Evolutionary conservation across 2,888 invertebrate species (phyloP), one percentile per base, ranked within the genome.

Genomic region (Polyploca ridens): DNA sequence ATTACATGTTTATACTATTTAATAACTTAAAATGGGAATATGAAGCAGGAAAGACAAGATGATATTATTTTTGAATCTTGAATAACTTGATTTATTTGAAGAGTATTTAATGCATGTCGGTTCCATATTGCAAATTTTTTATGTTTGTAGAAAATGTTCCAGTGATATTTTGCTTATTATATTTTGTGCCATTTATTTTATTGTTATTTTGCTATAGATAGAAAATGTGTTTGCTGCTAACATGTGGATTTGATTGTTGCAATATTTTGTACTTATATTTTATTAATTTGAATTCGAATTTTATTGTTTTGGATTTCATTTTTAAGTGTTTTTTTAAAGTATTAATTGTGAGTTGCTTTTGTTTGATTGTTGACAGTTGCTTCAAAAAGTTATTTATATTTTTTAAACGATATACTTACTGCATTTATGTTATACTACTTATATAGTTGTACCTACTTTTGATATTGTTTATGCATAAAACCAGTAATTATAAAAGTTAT

Each of bases 91-190:
- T 58, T 33, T 11, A 33, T 5, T 33, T 58, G 1, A 14, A 58
- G 8, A 10, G 54, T 54, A 19, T 54, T 19, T 10, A 10, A n/a
- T 16, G 41, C 54, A 54, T 54, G 19, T 19, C 54, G 10, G 54
- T 19, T 54, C 0, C 3, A 0, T 54, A 8, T 54, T n/a, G 6
- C 46, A 6, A 2, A 46, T 46, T 14, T 14, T 14, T 3, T 46
- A 2, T 44, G 41, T 44, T 44, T 46, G 46, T 46, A 6, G 7
- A n/a, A 46, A n/a, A 46, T n/a, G n/a, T 13, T 49, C 2, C 10
- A 54, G 54, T 54, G 19, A 54, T 54, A 65, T 66, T 49, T 62
- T n/a, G 62, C 16, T 63, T 46, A 38, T 64, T 49, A 44, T 59
- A 61, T 54, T 57, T 63, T n/a, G 33, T 59, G 58, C 14, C 57